Conservation (phyloP, 2,113 vertebrate species). For the Oxyura jamaicensis region DNA sequence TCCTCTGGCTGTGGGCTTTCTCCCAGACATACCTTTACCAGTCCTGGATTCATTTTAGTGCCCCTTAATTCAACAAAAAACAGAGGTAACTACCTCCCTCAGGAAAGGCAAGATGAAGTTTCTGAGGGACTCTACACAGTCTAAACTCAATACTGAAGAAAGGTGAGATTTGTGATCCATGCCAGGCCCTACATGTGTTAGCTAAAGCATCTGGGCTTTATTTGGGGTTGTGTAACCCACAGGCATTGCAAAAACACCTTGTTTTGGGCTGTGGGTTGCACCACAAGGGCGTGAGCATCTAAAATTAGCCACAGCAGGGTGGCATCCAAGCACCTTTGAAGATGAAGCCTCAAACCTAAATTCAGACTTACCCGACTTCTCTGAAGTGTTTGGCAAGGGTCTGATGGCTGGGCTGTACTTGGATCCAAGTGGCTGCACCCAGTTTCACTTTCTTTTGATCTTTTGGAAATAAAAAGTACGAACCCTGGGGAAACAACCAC, state of each 20-base stretch:
- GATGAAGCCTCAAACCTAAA: background rate
- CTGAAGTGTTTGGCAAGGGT: background rate
- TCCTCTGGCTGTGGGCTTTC: background rate
- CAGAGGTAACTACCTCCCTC: background rate
- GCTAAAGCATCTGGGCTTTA: background rate
- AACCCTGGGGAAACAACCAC: background rate
- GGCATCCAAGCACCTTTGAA: background rate
- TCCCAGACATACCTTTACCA: background rate
- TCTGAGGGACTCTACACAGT: background rate
- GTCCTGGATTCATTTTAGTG: background rate
- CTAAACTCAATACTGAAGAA: background rate
- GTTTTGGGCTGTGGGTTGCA: background rate
- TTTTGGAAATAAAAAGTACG: background rate
- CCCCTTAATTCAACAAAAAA: background rate
- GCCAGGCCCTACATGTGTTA: background rate
- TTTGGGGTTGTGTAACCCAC: background rate
- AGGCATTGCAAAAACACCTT: background rate
- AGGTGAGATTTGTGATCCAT: background rate
- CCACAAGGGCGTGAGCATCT: background rate
- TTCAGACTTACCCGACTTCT: background rate
- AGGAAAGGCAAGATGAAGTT: background rate
- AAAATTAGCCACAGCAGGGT: background rate
- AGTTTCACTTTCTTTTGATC: background rate
- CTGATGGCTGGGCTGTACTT: background rate
- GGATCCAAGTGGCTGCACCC: background rate